Evolutionary conservation across 2,113 vertebrate genomes (phyloP).

Genomic region (Nerophis lumbriciformis): DNA sequence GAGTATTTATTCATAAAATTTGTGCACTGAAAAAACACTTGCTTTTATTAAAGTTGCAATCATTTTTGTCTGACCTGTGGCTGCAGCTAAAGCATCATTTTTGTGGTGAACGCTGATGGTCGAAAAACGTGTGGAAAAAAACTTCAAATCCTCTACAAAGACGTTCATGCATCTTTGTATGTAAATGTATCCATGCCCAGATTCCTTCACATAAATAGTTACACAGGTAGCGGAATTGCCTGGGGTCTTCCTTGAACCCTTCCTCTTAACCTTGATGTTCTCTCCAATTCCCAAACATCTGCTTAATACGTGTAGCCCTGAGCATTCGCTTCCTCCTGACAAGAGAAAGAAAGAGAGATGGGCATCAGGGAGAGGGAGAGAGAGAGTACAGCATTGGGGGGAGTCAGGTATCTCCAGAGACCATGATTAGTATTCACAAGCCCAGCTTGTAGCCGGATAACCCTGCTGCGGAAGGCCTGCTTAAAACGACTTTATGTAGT

Average conservation of each 20-base stretch:
- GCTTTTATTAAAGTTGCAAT: neutral
- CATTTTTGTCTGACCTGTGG: neutral
- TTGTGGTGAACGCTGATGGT: neutral
- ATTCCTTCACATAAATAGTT: slow-evolving; percentile 43
- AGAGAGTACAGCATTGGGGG: slow-evolving; percentile 12
- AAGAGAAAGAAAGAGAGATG: slow-evolving; percentile 30
- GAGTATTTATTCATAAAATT: neutral
- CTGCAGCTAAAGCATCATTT: no score
- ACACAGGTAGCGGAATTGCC: slow-evolving; percentile 41
- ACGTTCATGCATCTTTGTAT: slow-evolving; percentile 16
- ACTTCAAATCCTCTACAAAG: neutral
- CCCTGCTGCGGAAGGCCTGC: slow-evolving; percentile 21
- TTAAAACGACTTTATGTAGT: slow-evolving; percentile 2
- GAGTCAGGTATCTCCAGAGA: slow-evolving; percentile 38
- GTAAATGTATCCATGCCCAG: slow-evolving; percentile 33
- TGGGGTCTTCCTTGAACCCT: slow-evolving; percentile 42
- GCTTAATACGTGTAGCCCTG: slow-evolving; percentile 55
- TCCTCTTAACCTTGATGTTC: slow-evolving; percentile 63
- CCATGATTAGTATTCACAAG: slow-evolving; percentile 42
- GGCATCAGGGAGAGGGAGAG: neutral
- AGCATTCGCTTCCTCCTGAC: slow-evolving; percentile 50
- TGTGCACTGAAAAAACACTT: neutral
- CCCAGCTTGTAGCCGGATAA: slow-evolving; percentile 24
- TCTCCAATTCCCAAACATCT: slow-evolving; percentile 50
- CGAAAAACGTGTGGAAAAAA: neutral